Base-by-base conservation (phyloP, 2,888 invertebrate species). In the Lasius fuliginosus region DNA sequence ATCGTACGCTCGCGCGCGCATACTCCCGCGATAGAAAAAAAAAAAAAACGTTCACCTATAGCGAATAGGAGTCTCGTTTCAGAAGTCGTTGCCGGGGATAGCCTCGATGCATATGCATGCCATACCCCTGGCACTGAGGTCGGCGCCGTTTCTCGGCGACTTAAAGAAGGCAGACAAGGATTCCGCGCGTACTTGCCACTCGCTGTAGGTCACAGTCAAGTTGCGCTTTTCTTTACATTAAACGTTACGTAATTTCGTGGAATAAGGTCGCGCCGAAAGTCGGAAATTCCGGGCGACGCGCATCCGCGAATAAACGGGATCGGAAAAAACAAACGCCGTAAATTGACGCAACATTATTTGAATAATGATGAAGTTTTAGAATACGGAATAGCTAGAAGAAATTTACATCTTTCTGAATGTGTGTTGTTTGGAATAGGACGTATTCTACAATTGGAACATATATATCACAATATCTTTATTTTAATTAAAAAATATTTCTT, bases 151-250 rank as follows among this genome's bases (percentile, higher is more conserved):
- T 86, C 69, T 73, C 73, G 53, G 76, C 53, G 85, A 85, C 85
- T 84, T 62, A 68, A 67, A 67, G 68, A 89, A 84, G 81, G 83
- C 36, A 58, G 81, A 82, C 85, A 83, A 84, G 89, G 88, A 87
- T 89, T 84, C 84, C 86, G 83, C 83, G 86, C 76, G 84, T 60
- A 81, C 82, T 79, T 65, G 84, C 85, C 49, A 79, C 82, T 86
- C 53, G 85, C 88, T 90, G 90, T 91, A 91, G 92, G 91, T 92
- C 91, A 92, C 89, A 92, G 92, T 92, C 92, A 92, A 91, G 91
- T 88, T 89, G 90, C 88, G 89, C 87, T 90, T 90, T 92, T 87
- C 89, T 86, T 89, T 86, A 27, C 58, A 36, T 58, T 75, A 67
- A 60, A 76, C 53, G 53, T 82, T 74, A 79, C 40, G 77, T 40